A percentile compares a stretch with the other conserved stretches of the same genome.
Evolutionary conservation across 92 coral and sea anemone species (phyloP).

Genomic region (Umimayanthus chanpuru): DNA sequence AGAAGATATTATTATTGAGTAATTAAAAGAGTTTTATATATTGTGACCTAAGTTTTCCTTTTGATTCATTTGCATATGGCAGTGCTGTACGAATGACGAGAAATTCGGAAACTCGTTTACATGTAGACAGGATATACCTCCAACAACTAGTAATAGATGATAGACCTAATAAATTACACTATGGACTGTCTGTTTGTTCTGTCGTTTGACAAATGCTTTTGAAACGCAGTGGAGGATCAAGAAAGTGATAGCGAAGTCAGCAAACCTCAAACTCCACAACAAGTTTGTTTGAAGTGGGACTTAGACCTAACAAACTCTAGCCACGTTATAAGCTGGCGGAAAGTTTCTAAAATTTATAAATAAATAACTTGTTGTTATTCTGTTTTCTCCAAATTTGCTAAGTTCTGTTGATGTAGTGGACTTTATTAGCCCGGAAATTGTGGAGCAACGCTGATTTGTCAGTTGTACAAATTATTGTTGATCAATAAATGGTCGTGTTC

Average conservation of each 20-base stretch:
- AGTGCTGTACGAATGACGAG: not conserved
- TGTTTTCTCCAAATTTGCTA: no score
- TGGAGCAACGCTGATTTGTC: not conserved
- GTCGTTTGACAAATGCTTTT: not conserved
- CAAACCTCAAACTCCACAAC: not conserved
- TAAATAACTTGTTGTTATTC: no score
- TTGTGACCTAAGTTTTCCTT: not conserved
- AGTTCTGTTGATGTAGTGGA: no score
- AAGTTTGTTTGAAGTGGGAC: not conserved
- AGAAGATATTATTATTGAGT: not conserved
- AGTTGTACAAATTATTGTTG: no score
- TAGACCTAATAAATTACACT: not conserved
- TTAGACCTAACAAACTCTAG: not conserved
- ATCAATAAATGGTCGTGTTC: no score
- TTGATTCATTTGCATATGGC: not conserved
- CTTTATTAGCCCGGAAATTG: not conserved
- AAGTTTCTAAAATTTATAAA: no score
- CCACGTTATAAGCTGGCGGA: no score
- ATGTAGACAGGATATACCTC: not conserved
- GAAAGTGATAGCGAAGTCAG: not conserved
- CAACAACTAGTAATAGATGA: not conserved
- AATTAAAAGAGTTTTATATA: not conserved
- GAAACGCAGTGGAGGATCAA: not conserved
- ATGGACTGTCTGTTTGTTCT: conserved; percentile 24
- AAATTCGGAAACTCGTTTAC: not conserved